Conservation (phyloP, 1,140 invertebrate species). For the Drosophila repletoides region DNA sequence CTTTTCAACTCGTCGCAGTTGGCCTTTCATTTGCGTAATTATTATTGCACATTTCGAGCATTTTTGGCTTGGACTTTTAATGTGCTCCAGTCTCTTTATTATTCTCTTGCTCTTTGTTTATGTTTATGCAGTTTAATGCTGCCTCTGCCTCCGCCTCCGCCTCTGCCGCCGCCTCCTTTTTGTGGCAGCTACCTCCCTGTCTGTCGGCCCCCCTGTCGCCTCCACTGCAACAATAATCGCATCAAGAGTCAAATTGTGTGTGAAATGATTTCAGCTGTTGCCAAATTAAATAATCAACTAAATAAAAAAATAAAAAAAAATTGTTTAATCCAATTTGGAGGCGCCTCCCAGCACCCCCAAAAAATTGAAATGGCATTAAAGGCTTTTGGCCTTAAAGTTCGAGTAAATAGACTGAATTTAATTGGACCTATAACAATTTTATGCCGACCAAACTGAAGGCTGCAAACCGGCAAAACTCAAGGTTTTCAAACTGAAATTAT, state of each 20-base stretch:
- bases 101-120: slow-evolving; percentile 45
- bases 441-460: too few species aligned
- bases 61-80: slow-evolving; percentile 24
- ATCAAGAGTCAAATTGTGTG: slow-evolving; percentile 71
- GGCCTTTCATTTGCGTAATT: slow-evolving; percentile 39
- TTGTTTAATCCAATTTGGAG: too few species aligned
- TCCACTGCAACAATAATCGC: slow-evolving; percentile 29
- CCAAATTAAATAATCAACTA: slow-evolving; percentile 65
- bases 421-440: background rate
- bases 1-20: too few species aligned
- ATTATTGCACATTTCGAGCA: slow-evolving; percentile 20
- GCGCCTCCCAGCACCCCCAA: too few species aligned
- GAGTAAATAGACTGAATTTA: slow-evolving; percentile 18
- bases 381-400: slow-evolving; percentile 11
- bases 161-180: too few species aligned
- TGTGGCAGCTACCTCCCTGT: slow-evolving; percentile 44
- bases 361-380: background rate
- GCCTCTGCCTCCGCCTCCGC: too few species aligned
- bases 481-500: too few species aligned
- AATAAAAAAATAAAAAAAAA: background rate
- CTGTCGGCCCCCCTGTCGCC: too few species aligned
- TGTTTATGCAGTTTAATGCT: slow-evolving; percentile 59
- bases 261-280: slow-evolving; percentile 53
- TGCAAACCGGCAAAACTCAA: too few species aligned
- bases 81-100: slow-evolving; percentile 44